phyloP scores from a whole-genome alignment of 2,797 vertebrate species.

The Fundulus diaphanus region DNA sequence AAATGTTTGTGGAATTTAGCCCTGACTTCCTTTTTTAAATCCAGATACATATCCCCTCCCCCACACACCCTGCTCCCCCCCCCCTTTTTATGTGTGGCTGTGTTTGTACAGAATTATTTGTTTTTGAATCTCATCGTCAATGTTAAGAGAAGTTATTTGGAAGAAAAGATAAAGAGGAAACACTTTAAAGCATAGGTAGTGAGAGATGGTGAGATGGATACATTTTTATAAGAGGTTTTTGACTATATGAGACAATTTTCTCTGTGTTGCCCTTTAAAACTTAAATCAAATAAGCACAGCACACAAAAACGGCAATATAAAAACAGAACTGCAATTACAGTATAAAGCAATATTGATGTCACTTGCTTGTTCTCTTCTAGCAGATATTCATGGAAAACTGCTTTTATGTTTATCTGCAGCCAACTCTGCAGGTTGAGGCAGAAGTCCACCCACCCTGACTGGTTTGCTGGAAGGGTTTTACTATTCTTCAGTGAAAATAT shows the following conservation, averaged over 20 bases:
- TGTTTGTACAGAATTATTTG: not conserved
- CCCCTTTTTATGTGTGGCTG: not conserved
- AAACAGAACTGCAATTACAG: not conserved
- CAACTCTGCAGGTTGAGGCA: not conserved
- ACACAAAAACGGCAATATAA: not conserved
- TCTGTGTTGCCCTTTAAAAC: not conserved
- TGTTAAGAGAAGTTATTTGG: not conserved
- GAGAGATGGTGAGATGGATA: not conserved
- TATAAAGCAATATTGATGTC: not conserved
- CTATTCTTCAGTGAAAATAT: no score
- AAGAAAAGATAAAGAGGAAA: not conserved
- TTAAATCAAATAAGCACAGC: not conserved
- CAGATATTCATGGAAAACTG: not conserved
- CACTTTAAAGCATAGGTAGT: not conserved
- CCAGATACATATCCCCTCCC: not conserved
- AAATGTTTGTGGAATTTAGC: constrained; percentile 22
- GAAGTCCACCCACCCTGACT: not conserved
- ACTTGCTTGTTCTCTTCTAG: not conserved
- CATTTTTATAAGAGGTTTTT: not conserved
- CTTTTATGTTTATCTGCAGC: not conserved
- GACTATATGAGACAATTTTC: not conserved
- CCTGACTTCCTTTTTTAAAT: not conserved
- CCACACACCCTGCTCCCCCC: no score
- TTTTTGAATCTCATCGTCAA: not conserved
- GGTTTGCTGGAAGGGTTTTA: not conserved